Conservation (phyloP, 2,797 vertebrate species). For the Florisuga fusca region DNA sequence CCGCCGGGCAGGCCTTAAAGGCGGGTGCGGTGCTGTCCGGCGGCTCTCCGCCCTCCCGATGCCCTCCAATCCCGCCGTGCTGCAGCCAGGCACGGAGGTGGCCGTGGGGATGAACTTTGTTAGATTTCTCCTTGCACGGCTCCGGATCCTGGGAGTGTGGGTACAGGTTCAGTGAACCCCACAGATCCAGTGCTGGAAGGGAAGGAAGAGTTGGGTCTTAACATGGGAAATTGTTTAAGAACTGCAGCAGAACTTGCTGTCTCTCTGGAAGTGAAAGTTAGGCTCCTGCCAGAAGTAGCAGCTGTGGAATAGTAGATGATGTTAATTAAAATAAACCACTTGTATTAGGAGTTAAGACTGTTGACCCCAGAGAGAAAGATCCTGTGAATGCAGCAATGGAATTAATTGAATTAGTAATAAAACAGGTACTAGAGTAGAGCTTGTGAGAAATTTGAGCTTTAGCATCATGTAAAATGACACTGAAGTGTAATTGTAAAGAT, state of each 20-base stretch:
- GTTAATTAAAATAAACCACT: background rate
- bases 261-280: background rate
- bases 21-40: background rate
- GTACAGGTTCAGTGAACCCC: too few relatives aligned
- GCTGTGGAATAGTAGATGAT: background rate
- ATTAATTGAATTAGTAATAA: background rate
- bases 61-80: background rate
- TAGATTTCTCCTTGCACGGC: rapidly evolving
- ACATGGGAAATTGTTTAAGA: background rate
- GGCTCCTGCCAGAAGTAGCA: rapidly evolving
- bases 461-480: background rate
- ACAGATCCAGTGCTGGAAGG: background rate
- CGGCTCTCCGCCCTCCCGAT: background rate
- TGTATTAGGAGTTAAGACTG: background rate
- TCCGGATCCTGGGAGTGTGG: rapidly evolving
- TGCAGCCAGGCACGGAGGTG: background rate
- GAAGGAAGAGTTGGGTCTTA: background rate
- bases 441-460: background rate
- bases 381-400: background rate
- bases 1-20: background rate
- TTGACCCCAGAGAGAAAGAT: background rate
- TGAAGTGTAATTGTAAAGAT: background rate
- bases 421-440: background rate
- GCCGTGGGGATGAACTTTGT: rapidly evolving
- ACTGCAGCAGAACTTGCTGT: rapidly evolving